A percentile compares a stretch with the other conserved stretches of the same genome.
These are phyloP conservation scores for Globodera rostochiensis DNA, from an alignment of 1,140 invertebrate genomes.

Conservation along the genomic window DNA sequence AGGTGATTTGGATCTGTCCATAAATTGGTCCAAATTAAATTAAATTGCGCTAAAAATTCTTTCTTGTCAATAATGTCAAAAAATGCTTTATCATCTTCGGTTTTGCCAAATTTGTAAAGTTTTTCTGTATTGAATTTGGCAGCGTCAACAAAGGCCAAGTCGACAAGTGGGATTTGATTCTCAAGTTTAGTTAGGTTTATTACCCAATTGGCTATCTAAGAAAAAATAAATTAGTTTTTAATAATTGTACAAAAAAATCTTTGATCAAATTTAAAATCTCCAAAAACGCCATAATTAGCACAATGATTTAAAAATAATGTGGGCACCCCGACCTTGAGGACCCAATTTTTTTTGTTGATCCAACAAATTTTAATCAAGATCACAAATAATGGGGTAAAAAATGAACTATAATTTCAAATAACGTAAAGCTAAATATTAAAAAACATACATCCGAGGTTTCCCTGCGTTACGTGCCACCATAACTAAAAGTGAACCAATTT, in stretches of 20 bases:
- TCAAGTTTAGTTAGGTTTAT: background rate
- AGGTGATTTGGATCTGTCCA: background rate
- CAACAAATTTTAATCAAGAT: too few relatives aligned
- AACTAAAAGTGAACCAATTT: background rate
- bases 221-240: background rate
- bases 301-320: too few relatives aligned
- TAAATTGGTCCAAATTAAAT: background rate
- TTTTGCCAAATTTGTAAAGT: background rate
- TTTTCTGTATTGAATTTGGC: background rate
- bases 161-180: background rate
- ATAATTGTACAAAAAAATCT: too few relatives aligned
- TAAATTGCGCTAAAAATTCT: background rate
- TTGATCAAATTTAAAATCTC: too few relatives aligned
- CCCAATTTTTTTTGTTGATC: too few relatives aligned
- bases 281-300: too few relatives aligned
- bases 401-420: too few relatives aligned
- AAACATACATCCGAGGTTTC: background rate
- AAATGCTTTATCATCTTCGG: background rate
- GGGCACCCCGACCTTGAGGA: too few relatives aligned
- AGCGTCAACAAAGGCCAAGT: background rate
- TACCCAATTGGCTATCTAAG: background rate
- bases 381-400: too few relatives aligned
- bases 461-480: background rate
- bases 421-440: too few relatives aligned
- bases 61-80: background rate